Evolutionary conservation across 2,888 invertebrate genomes (phyloP), one percentile per base, ranked within the genome.

Genomic region (Pinctada fucata): DNA sequence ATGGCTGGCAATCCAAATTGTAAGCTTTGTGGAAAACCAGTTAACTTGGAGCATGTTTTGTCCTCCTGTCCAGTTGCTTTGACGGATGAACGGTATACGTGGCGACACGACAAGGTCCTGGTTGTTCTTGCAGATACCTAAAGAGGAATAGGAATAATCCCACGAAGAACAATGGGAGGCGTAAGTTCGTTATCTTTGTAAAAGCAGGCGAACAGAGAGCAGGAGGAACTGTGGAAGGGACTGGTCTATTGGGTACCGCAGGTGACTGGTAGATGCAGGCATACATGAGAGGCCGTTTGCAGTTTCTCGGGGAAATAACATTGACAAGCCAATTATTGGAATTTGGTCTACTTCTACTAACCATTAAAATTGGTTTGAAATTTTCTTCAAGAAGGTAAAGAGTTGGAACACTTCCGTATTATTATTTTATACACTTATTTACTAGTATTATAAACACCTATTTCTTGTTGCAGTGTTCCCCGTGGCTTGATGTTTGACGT

Each of bases 21-120:
- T 45, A 74, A 70, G 49, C 68, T 79, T 51, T 81, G 82, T 70
- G 63, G 73, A 10, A 79, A 68, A 58, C 72, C 58, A 75, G 75
- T 66, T n/a, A 72, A 77, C 69, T 51, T 79, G 48, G 73, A 78
- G 45, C 75, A 82, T 58, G 52, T 76, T 0, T n/a, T 81, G 50
- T 81, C 71, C 16, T 72, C 73, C 5, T 79, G 74, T 68, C 67
- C 48, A 50, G 73, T 63, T 47, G 78, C 75, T 31, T 58, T 79
- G 45, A 78, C 71, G 51, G 51, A 79, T 51, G 67, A 75, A 47
- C 16, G 67, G 48, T 81, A 76, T 67, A 70, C 49, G 52, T 68
- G 67, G 76, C 48, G 68, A 48, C 64, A 47, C 2, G 64, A 78
- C 63, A 65, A 71, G 45, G 71, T 81, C 10, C 47, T 79, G n/a